These are phyloP conservation scores for Fragum fragum DNA, from an alignment of 2,888 invertebrate genomes.

Conservation along the genomic window DNA sequence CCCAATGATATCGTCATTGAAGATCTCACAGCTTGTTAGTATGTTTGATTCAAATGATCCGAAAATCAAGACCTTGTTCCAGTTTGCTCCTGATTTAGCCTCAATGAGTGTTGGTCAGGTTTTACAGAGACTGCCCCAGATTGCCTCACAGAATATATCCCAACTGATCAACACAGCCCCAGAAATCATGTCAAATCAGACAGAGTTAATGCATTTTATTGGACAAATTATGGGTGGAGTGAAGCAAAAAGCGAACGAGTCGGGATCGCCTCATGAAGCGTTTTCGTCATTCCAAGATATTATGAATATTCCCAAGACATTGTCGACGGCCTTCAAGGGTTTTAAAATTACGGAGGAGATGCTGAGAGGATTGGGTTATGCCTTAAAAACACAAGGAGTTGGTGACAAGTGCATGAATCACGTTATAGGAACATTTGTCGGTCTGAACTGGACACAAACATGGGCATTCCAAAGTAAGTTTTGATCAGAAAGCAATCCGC, in stretches of 20 bases:
- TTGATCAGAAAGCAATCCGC: no score
- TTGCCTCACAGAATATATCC: not conserved
- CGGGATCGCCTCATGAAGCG: not conserved
- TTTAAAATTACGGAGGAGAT: not conserved
- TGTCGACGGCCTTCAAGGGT: not conserved
- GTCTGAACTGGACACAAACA: slow-evolving; percentile 16
- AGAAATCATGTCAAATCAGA: not conserved
- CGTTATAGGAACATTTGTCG: slow-evolving; percentile 2
- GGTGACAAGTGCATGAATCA: slow-evolving; percentile 5
- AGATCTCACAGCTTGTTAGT: not conserved
- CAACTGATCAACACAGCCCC: not conserved
- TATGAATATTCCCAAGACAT: slow-evolving; percentile 15
- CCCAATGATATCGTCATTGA: not conserved
- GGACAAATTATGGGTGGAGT: not conserved
- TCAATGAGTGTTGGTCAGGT: not conserved
- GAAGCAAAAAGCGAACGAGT: not conserved
- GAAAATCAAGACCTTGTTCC: not conserved
- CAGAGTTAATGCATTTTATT: not conserved
- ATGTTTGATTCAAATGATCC: not conserved
- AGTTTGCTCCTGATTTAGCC: not conserved
- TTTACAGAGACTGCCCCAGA: not conserved
- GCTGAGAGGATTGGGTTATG: not conserved
- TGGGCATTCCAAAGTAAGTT: slow-evolving; percentile 27
- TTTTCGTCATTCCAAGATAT: not conserved
- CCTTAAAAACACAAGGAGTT: not conserved